Conservation (phyloP, 2,888 invertebrate genomes). For the Eumerus sabulonum region DNA sequence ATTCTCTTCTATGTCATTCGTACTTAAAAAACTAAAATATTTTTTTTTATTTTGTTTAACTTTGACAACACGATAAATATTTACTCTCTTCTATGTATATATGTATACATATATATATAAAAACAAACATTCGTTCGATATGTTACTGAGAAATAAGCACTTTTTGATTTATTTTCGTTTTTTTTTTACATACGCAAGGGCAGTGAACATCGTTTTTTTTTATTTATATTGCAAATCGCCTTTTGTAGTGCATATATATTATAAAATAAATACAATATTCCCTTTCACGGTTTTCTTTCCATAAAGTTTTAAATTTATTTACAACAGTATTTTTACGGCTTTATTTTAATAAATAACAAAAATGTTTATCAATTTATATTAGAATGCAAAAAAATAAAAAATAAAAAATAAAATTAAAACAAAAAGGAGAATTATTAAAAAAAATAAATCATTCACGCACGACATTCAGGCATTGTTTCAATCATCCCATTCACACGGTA, state of each 20-base stretch:
- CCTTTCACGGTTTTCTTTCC: constrained; percentile 34
- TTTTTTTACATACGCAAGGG: constrained; percentile 30
- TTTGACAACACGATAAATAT: constrained; percentile 31
- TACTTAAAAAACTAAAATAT: constrained; percentile 39
- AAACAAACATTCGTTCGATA: constrained; percentile 48
- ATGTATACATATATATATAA: no score
- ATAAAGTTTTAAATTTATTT: constrained; percentile 18
- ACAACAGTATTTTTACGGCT: constrained; percentile 24
- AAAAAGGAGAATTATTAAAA: no score
- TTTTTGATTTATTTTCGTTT: constrained; percentile 13
- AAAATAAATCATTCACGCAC: constrained; percentile 34
- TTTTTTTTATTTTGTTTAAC: constrained; percentile 11
- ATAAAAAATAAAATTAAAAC: constrained; percentile 9
- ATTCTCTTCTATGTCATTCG: constrained; percentile 8
- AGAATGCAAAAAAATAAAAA: constrained; percentile 17
- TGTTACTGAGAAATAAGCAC: neutral
- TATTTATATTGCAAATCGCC: constrained; percentile 18
- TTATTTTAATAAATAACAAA: constrained; percentile 66
- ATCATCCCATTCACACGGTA: constrained; percentile 44
- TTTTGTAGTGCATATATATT: constrained; percentile 17
- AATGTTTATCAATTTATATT: constrained; percentile 43
- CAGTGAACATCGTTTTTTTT: constrained; percentile 39
- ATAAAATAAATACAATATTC: constrained; percentile 60
- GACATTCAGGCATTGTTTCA: constrained; percentile 9
- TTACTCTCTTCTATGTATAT: neutral